phyloP scores from a whole-genome alignment of 2,797 vertebrate genomes.

The Orientallactaga sibirica region DNA sequence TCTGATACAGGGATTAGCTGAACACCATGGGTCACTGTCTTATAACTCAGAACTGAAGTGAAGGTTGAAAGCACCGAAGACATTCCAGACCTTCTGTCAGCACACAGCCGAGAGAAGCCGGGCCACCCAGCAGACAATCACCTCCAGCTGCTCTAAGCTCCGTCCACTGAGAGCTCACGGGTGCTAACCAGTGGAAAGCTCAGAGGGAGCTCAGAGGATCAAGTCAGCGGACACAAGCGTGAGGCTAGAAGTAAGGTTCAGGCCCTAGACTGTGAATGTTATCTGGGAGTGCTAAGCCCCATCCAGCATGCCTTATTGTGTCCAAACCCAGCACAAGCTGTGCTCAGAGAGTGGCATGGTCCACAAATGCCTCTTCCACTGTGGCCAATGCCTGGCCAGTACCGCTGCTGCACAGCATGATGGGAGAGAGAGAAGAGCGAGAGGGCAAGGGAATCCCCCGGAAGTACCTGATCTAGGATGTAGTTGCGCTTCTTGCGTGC shows the following conservation, averaged over 20 bases:
- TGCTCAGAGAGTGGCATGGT: not conserved
- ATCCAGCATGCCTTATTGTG: not conserved
- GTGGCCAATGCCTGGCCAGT: not conserved
- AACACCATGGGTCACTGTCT: not conserved
- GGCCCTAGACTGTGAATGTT: not conserved
- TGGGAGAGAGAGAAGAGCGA: not conserved
- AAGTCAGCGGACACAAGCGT: not conserved
- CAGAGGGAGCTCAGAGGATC: not conserved
- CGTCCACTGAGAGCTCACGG: not conserved
- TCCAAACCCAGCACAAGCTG: not conserved
- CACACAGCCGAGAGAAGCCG: not conserved
- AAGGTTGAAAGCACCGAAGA: not conserved
- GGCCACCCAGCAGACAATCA: not conserved
- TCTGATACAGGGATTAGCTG: not conserved
- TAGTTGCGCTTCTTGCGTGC: slow-evolving; percentile 97
- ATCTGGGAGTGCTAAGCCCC: not conserved
- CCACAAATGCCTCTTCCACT: too few relatives aligned
- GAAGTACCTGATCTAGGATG: slow-evolving; percentile 95
- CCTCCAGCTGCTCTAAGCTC: not conserved
- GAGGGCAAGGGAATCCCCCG: not conserved
- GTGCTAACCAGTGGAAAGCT: not conserved
- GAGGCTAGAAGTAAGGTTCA: not conserved
- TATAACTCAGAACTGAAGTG: slow-evolving; percentile 25
- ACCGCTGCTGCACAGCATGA: not conserved
- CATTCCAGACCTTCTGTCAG: too few relatives aligned